Base-by-base conservation (phyloP, 2,113 vertebrate genomes). In the Tamias sibiricus region DNA sequence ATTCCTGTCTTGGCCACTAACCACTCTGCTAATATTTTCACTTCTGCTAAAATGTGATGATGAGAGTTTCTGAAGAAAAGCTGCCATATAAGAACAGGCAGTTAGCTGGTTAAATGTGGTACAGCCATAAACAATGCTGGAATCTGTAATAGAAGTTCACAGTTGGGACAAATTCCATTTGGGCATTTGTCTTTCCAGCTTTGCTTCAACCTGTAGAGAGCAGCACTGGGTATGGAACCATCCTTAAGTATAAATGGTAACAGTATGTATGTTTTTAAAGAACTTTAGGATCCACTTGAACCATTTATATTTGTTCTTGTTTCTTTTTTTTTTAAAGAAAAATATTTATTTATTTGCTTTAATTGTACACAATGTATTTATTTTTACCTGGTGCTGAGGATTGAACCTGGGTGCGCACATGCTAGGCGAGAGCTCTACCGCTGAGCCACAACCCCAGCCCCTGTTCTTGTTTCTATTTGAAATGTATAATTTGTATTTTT, bases 31-130 rank as follows among this genome's bases (percentile, higher is more conserved):
- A 96, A 95, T 90, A 76, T 95, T 98, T 98, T 97, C 97, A 97
- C 95, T 98, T 98, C 98, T 97, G 97, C 95, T 97, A 95, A 97
- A 77, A 95, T 85, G 85, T 75, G 94, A 96, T 86, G 93, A 82
- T 16, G 26, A 86, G 89, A 85, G 74, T 95, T 95, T 97, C 95
- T 71, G 72, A 92, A 96, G 72, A 86, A 96, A 88, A 72, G 35
- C 8, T 93, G 71, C 64, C 80, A 74, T 44, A 72, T 71, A 44
- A 94, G 80, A 81, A 62, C 2, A 77, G 80, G 80, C 52, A 89
- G 87, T 66, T 72, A 76, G 85, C 77, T 83, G 82, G 86, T 96
- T 93, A 81, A 44, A 54, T 62, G 86, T 90, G 64, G 74, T 0
- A 79, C 22, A 86, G 49, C n/a, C 49, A 37, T 68, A 93, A 26